Conservation (phyloP, 1,140 invertebrate genomes). For the Aphaenogaster ashmeadi region DNA sequence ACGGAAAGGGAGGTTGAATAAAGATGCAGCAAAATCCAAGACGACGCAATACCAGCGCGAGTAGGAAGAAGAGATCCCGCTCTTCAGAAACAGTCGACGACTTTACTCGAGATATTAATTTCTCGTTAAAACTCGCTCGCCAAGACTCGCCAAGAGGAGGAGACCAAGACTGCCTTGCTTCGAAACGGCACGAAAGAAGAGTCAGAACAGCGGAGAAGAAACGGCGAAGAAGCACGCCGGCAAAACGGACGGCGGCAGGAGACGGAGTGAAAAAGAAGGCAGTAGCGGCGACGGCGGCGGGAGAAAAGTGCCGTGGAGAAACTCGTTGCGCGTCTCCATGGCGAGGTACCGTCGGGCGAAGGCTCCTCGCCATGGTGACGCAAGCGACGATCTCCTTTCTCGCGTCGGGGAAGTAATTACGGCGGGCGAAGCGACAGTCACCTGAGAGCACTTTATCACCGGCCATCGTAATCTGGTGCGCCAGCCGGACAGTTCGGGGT, state of each 20-base stretch:
- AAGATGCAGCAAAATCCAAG: slow-evolving; percentile 50
- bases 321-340: slow-evolving; percentile 58
- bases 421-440: slow-evolving; percentile 61
- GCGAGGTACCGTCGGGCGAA: slow-evolving; percentile 50
- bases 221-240: slow-evolving; percentile 15
- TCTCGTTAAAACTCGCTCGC: slow-evolving; percentile 76
- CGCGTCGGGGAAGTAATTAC: slow-evolving; percentile 69
- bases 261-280: slow-evolving; percentile 45
- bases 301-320: slow-evolving; percentile 65
- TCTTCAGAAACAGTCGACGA: slow-evolving; percentile 64
- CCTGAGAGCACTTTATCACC: slow-evolving; percentile 71
- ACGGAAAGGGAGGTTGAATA: slow-evolving; percentile 1
- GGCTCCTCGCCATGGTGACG: slow-evolving; percentile 58
- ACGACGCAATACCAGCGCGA: slow-evolving; percentile 28
- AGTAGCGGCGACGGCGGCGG: slow-evolving; percentile 11
- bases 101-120: slow-evolving; percentile 76
- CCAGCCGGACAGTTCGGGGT: slow-evolving; percentile 32
- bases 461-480: slow-evolving; percentile 65
- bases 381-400: slow-evolving; percentile 67
- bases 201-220: slow-evolving; percentile 6
- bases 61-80: slow-evolving; percentile 23
- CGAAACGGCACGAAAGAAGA: slow-evolving; percentile 58
- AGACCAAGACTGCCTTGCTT: slow-evolving; percentile 41
- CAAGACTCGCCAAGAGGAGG: slow-evolving; percentile 54
- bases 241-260: slow-evolving; percentile 25